phyloP scores from a whole-genome alignment of 2,888 invertebrate species.

The Microchrysa polita region DNA sequence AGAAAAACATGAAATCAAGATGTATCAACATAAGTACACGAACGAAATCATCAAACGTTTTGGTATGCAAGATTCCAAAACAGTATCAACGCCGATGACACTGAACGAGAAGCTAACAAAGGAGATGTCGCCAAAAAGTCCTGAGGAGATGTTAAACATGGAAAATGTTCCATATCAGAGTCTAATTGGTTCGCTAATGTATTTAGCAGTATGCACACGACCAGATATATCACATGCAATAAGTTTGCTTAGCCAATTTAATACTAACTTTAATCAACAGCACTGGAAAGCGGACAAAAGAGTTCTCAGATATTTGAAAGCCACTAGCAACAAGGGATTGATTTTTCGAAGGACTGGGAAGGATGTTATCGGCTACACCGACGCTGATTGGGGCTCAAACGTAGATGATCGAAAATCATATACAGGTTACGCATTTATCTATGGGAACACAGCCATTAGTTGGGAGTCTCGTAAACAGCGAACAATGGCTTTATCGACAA shows the following conservation, averaged over 20 bases:
- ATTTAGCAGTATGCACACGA: conserved; percentile 49
- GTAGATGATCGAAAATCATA: conserved; percentile 44
- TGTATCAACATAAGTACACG: conserved; percentile 50
- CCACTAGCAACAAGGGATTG: conserved; percentile 41
- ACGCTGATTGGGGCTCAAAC: conserved; percentile 45
- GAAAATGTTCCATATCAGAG: conserved; percentile 1
- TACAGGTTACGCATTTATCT: conserved; percentile 22
- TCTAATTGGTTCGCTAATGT: conserved; percentile 50
- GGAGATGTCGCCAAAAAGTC: no score
- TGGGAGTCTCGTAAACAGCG: conserved; percentile 26
- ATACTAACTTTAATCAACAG: conserved; percentile 19
- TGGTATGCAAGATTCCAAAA: conserved; percentile 50
- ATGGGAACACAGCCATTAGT: background rate
- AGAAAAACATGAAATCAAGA: conserved; percentile 45
- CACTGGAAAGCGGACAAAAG: conserved; percentile 43
- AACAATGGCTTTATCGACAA: background rate
- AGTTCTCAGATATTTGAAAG: conserved; percentile 40
- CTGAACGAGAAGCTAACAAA: conserved; percentile 33
- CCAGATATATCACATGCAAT: conserved; percentile 52
- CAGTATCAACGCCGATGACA: conserved; percentile 46
- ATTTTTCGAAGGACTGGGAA: conserved; percentile 18
- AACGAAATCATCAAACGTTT: conserved; percentile 49
- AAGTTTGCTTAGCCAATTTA: conserved; percentile 49
- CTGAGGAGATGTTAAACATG: background rate
- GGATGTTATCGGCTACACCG: conserved; percentile 12